Base-by-base conservation (phyloP, 2,888 invertebrate genomes). In the Heliconius charithonia region DNA sequence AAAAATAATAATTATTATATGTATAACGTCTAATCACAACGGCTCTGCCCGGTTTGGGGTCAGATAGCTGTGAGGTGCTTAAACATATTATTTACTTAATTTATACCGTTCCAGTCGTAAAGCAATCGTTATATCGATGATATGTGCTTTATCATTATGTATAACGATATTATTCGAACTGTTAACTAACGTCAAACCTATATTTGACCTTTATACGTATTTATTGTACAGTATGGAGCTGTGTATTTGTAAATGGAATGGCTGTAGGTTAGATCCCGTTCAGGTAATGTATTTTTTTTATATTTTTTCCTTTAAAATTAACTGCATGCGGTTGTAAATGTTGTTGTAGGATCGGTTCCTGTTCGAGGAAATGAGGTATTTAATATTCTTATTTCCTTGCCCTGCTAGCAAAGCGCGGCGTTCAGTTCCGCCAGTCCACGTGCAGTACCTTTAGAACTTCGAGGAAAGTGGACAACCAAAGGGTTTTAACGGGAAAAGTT, bases 31-130 rank as follows among this genome's bases (percentile, higher is more conserved):
- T 69, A 45, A 45, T 27, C 6, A n/a, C 6, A 13, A 25, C 27
- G 41, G 16, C 41, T 45, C 69, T 27, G 69, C 16, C n/a, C 19
- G 16, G 16, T 25, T 25, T 69, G 37, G 69, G 69, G 69, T 69
- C 69, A 69, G 41, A 45, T 69, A 69, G 69, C 69, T 69, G 69
- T 45, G 25, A 45, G 19, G 25, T 16, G 45, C 25, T 16, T 45
- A 45, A 69, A 69, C 45, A 69, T 69, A 69, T 45, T 69, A 69
- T 69, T 69, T 45, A 69, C 3, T 69, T 69, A 25, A 69, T 25
- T 25, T 37, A 45, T 69, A 45, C 41, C 16, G 41, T 69, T 45
- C 69, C 16, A 16, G 16, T 25, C 41, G 25, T 45, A 45, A 69
- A 69, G 25, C 45, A 16, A 45, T 41, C 7, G 27, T 69, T 69